phyloP scores from a whole-genome alignment of 2,113 vertebrate species.

The Myrmophylax atrothorax region DNA sequence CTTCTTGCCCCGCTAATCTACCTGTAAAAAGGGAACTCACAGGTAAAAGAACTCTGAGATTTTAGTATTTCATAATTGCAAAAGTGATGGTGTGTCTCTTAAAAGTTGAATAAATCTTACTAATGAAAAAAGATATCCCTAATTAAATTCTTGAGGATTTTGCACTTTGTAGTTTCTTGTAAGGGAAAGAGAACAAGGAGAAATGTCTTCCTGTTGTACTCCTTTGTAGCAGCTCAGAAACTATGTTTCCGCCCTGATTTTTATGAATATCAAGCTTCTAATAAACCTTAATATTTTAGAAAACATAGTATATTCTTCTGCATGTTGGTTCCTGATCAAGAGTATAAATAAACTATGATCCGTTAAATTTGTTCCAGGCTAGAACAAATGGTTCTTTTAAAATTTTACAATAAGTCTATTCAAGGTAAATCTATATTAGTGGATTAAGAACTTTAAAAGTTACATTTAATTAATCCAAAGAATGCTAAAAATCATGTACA shows the following conservation, averaged over 20 bases:
- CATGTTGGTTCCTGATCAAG: conserved; percentile 69
- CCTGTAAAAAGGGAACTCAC: conserved; percentile 91
- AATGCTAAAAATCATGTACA: conserved; percentile 81
- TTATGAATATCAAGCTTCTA: conserved; percentile 74
- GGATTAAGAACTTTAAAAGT: conserved; percentile 76
- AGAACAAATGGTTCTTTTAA: conserved; percentile 79
- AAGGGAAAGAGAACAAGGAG: not conserved
- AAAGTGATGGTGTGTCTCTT: not conserved
- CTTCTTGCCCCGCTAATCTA: conserved; percentile 85
- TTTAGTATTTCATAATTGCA: not conserved
- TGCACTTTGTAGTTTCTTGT: not conserved
- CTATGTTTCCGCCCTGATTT: conserved; percentile 31
- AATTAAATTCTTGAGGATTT: not conserved
- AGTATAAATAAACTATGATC: conserved; percentile 78
- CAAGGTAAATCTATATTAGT: conserved; percentile 76
- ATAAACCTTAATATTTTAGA: conserved; percentile 80
- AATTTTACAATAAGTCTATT: conserved; percentile 82
- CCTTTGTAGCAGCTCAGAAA: conserved; percentile 33
- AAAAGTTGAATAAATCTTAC: not conserved
- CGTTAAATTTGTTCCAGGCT: conserved; percentile 76
- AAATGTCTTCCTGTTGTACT: conserved; percentile 29
- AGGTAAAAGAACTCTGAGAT: conserved; percentile 77
- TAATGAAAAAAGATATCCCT: not conserved
- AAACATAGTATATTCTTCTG: conserved; percentile 77
- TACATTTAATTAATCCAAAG: conserved; percentile 84